Percentiles rank a stretch among this genome's conserved stretches.
Evolutionary conservation across 2,797 vertebrate genomes (phyloP).

Genomic region (Gouania willdenowi): DNA sequence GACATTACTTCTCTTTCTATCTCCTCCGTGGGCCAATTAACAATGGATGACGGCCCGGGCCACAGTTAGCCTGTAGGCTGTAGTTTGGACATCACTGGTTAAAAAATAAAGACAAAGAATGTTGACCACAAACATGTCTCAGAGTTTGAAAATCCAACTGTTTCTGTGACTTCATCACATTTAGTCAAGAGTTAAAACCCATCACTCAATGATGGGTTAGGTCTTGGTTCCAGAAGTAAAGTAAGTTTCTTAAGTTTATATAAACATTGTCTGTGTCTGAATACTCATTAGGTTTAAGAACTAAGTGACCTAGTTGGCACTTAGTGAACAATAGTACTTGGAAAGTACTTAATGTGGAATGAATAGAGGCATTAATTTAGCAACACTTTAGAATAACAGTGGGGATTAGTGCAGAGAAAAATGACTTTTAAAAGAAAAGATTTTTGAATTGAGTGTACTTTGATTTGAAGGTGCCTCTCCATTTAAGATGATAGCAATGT

Average conservation of each 20-base stretch:
- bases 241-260: too few relatives aligned
- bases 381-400: slow-evolving; percentile 63
- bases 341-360: slow-evolving; percentile 66
- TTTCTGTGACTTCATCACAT: slow-evolving; percentile 9
- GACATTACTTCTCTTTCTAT: slow-evolving; percentile 9
- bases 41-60: slow-evolving; percentile 27
- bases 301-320: slow-evolving; percentile 66
- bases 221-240: too few relatives aligned
- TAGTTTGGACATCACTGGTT: too few relatives aligned
- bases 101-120: slow-evolving; percentile 21
- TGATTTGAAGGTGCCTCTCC: too few relatives aligned
- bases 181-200: slow-evolving; percentile 2
- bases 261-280: slow-evolving; percentile 45
- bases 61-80: too few relatives aligned
- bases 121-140: slow-evolving; percentile 6
- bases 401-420: slow-evolving; percentile 66
- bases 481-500: too few relatives aligned
- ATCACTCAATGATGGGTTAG: too few relatives aligned
- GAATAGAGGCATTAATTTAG: slow-evolving; percentile 66
- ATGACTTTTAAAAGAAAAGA: slow-evolving; percentile 52
- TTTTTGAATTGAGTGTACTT: too few relatives aligned
- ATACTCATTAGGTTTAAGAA: slow-evolving; percentile 62
- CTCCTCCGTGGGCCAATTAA: slow-evolving; percentile 22
- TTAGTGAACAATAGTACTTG: slow-evolving; percentile 63
- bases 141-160: slow-evolving; percentile 4